Conservation (phyloP, 2,888 invertebrate genomes). For the Phytoseiulus persimilis region DNA sequence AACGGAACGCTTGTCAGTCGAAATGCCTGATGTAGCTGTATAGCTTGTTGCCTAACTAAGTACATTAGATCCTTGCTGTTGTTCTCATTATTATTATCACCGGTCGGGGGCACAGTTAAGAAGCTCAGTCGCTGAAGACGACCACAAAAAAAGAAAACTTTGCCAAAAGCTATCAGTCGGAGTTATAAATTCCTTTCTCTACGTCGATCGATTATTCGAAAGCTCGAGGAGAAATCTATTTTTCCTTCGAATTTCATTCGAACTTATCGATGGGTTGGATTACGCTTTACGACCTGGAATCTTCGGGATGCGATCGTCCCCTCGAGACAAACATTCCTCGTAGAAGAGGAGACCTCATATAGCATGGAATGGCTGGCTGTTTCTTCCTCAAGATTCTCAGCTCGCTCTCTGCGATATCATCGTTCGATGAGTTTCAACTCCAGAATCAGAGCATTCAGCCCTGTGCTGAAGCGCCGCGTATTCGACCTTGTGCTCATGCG, state of each 20-base stretch:
- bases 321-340: not conserved
- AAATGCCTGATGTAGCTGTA: constrained; percentile 49
- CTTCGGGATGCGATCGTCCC: not conserved
- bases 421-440: too few species aligned
- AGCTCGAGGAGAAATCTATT: not conserved
- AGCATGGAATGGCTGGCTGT: too few species aligned
- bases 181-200: not conserved
- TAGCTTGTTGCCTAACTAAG: constrained; percentile 11
- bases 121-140: not conserved
- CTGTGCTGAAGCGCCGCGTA: too few species aligned
- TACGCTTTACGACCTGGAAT: not conserved
- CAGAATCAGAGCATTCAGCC: too few species aligned
- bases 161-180: not conserved
- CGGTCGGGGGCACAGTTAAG: not conserved
- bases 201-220: not conserved
- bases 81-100: not conserved
- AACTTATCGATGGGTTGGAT: not conserved
- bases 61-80: not conserved
- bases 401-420: too few species aligned
- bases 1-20: constrained; percentile 58
- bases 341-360: not conserved
- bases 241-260: not conserved
- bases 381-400: too few species aligned
- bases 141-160: not conserved
- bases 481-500: too few species aligned